Base-by-base conservation (phyloP, 1,140 invertebrate species). In the Sycophaga agraensis region DNA sequence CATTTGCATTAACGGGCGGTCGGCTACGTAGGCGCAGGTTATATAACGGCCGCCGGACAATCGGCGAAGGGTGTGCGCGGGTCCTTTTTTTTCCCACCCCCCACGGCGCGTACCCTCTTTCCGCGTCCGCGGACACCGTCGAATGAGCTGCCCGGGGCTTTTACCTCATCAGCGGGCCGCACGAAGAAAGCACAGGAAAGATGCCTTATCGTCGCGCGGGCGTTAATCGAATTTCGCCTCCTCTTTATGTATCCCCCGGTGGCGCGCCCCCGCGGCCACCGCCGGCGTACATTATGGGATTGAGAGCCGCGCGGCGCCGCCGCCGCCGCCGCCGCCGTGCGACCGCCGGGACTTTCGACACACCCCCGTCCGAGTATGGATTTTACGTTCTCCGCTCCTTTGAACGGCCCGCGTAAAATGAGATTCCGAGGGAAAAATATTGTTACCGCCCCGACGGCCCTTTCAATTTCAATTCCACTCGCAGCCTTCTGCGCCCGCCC, bases 181-280 rank as follows among this genome's bases (percentile, higher is more conserved):
- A 4, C 43, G 50, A 61, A 61, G 59, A 54, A 61, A 61, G 59
- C 59, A 61, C 50, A 54, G 59, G 59, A 61, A 61, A 61, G 59
- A 61, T 61, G 59, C 19, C 50, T 61, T 61, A 61, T 61, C 59
- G 42, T 45, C n/a, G 17, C 28, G 21, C 49, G 14, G 43, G 50
- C 34, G 59, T 61, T 61, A 61, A 61, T 61, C 59, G 59, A 61
- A 61, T 54, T 61, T 61, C 51, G 16, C 59, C 49, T 43, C 48
- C 59, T 48, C 50, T 61, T 54, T 54, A 60, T 54, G 28, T 39
- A 26, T 40, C 42, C 22, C 7, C n/a, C n/a, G n/a, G n/a, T n/a
- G n/a, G n/a, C n/a, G n/a, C n/a, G n/a, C n/a, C n/a, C n/a, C n/a
- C n/a, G n/a, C n/a, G n/a, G n/a, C n/a, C n/a, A n/a, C n/a, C n/a